These are phyloP conservation scores for Picus viridis DNA, from an alignment of 2,797 vertebrate genomes.

Conservation along the genomic window DNA sequence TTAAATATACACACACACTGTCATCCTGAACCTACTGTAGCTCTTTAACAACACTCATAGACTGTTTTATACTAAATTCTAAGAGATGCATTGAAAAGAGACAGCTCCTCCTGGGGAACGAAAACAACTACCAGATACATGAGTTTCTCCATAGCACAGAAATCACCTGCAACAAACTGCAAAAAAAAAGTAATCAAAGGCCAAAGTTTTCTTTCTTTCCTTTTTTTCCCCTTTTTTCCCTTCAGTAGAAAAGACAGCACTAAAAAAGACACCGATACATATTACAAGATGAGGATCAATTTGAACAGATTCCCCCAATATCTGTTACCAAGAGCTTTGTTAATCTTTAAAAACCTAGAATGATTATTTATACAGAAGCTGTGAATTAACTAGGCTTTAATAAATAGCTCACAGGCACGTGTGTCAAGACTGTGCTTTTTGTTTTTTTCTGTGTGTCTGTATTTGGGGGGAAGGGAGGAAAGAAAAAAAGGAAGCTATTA, in stretches of 20 bases:
- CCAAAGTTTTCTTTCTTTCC: not conserved
- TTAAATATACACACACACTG: not conserved
- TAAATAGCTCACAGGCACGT: slow-evolving; percentile 54
- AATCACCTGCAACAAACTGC: slow-evolving; percentile 40
- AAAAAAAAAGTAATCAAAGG: slow-evolving; percentile 43
- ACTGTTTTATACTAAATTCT: not conserved
- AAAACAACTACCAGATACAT: not conserved
- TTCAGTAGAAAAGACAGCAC: not conserved
- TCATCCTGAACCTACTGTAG: not conserved
- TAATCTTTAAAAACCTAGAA: slow-evolving; percentile 66
- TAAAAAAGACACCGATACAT: slow-evolving; percentile 42
- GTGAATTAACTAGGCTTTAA: slow-evolving; percentile 53
- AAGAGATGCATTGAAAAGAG: not conserved
- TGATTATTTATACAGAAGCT: slow-evolving; percentile 40
- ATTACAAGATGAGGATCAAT: slow-evolving; percentile 45
- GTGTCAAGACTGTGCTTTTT: slow-evolving; percentile 46
- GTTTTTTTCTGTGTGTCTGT: slow-evolving; percentile 32
- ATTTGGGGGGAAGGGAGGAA: not conserved
- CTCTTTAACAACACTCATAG: not conserved
- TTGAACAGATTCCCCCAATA: slow-evolving; percentile 65
- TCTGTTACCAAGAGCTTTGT: slow-evolving; percentile 50
- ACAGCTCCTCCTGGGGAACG: not conserved
- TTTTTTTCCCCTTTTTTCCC: not conserved
- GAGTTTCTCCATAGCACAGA: slow-evolving; percentile 35
- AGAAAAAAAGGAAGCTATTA: slow-evolving; percentile 36